These are phyloP conservation scores for Ranitomeya imitator DNA, from an alignment of 2,113 vertebrate species.

Conservation along the genomic window DNA sequence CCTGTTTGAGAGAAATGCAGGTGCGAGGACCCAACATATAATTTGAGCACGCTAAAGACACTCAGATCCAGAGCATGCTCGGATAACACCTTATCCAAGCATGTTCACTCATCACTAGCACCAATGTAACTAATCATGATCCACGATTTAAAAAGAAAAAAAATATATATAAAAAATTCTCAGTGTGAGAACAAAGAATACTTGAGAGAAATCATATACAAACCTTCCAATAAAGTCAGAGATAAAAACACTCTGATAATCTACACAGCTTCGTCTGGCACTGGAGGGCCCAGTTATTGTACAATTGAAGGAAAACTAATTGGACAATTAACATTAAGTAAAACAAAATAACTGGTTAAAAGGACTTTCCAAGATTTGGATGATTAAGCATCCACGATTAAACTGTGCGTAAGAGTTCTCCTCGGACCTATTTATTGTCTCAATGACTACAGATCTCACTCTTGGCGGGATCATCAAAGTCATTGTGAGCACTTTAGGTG, in stretches of 20 bases:
- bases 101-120: too few species aligned
- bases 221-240: neutral
- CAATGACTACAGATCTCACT: neutral
- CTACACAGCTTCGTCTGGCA: neutral
- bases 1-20: too few species aligned
- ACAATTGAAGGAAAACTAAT: neutral
- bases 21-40: too few species aligned
- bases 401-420: slow-evolving; percentile 4
- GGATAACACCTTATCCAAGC: too few species aligned
- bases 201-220: neutral
- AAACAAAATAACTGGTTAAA: slow-evolving; percentile 12
- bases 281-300: neutral
- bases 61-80: too few species aligned
- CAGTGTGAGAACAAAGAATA: neutral
- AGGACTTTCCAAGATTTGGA: neutral
- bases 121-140: too few species aligned
- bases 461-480: neutral
- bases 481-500: neutral
- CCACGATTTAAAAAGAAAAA: neutral
- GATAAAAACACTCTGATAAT: neutral
- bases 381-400: slow-evolving; percentile 4
- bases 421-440: slow-evolving; percentile 4
- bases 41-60: too few species aligned
- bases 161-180: neutral
- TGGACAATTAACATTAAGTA: slow-evolving; percentile 19